These are phyloP conservation scores for Thymelicus sylvestris DNA, from an alignment of 2,888 invertebrate genomes.

Conservation along the genomic window DNA sequence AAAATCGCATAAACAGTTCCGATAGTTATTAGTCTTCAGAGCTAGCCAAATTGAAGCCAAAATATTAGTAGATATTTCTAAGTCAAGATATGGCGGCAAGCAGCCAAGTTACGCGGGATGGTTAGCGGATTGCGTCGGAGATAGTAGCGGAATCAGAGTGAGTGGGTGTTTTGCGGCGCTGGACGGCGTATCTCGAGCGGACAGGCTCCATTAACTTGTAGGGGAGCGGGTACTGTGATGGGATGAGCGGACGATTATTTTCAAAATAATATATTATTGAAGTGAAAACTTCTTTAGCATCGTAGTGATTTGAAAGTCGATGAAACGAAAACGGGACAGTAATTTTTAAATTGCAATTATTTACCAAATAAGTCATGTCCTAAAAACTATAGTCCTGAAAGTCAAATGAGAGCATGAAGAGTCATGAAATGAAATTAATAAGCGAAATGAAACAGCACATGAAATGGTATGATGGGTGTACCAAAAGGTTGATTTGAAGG, in stretches of 20 bases:
- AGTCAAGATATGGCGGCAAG: constrained; percentile 17
- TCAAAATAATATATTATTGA: background rate
- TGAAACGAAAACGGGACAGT: too few relatives aligned
- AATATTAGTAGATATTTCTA: constrained; percentile 12
- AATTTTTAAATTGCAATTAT: too few relatives aligned
- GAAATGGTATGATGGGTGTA: too few relatives aligned
- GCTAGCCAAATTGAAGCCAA: background rate
- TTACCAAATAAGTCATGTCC: too few relatives aligned
- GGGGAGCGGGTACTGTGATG: constrained; percentile 33
- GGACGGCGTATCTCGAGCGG: constrained; percentile 64
- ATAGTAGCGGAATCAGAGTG: constrained; percentile 59
- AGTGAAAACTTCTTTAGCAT: too few relatives aligned
- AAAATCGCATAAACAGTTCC: too few relatives aligned
- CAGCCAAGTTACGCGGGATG: constrained; percentile 10
- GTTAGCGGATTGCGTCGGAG: constrained; percentile 49
- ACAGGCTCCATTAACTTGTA: constrained; percentile 69
- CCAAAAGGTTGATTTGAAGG: background rate
- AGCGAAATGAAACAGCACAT: too few relatives aligned
- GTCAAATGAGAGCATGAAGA: too few relatives aligned
- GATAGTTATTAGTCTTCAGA: too few relatives aligned
- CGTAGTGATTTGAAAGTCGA: too few relatives aligned
- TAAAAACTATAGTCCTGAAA: too few relatives aligned
- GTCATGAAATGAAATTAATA: too few relatives aligned
- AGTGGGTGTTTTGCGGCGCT: constrained; percentile 56
- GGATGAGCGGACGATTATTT: background rate